Evolutionary conservation across 1,140 invertebrate species (phyloP), one percentile per base, ranked within the genome.

Genomic region (Coenobita brevimanus): DNA sequence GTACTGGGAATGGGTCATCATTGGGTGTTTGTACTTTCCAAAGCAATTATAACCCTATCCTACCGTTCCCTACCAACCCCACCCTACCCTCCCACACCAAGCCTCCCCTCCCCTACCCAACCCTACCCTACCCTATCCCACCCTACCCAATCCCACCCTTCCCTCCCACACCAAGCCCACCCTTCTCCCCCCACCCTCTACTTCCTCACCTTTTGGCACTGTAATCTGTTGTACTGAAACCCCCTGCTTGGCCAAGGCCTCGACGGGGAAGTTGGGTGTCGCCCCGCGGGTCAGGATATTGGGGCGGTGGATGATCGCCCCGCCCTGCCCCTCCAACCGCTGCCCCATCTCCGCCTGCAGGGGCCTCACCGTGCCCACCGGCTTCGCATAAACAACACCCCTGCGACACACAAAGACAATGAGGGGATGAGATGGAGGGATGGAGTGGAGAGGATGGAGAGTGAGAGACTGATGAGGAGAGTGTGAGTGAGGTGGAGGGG

Each of bases 191-290:
- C 6, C 46, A 50, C 46, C 46, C 46, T 50, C 46, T 17, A 8
- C 46, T 6, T 50, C 17, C 46, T 50, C 46, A 76, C 96, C 96
- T 90, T 96, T 94, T 2, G 97, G 97, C 79, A 98, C 94, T 4
- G 97, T 97, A 95, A 98, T 97, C 92, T 98, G 97, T 92, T 98
- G 97, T 43, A 97, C 97, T 67, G 96, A 97, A 95, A 98, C 98
- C 79, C 97, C 97, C 93, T 98, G 97, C 41, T 96, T 93, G 91
- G 97, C 96, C 96, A 97, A 97, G 46, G 97, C 96, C 92, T 97
- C 97, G 2, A 96, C 96, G 24, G 91, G 90, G 81, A 90, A 91
- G 50, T 50, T 69, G 2, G 85, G 71, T 36, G 73, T 60, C 24
- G 67, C 82, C 43, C 82, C 81, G 27, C 81, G 78, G 24, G 69